These are phyloP conservation scores for Epinephelus awoara DNA, from an alignment of 2,797 vertebrate species.

Conservation along the genomic window DNA sequence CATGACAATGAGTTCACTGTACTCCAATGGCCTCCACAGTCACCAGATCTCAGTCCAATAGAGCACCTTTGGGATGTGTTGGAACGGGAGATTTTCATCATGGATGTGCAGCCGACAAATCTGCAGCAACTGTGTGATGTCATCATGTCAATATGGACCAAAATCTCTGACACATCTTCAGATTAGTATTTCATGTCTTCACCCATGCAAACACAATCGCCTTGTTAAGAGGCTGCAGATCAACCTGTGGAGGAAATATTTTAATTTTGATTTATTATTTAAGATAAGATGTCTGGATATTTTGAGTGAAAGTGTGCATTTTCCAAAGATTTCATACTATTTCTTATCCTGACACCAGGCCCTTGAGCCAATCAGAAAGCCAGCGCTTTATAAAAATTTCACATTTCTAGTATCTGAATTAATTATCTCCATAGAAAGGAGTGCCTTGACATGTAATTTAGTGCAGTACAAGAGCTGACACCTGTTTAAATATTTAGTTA, in stretches of 20 bases:
- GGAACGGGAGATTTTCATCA: conserved; percentile 21
- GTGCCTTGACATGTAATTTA: background rate
- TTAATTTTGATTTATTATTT: too few species aligned
- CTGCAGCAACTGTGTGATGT: conserved; percentile 21
- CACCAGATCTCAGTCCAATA: too few species aligned
- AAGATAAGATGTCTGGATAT: too few species aligned
- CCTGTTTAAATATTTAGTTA: background rate
- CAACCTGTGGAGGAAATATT: too few species aligned
- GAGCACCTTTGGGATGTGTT: too few species aligned
- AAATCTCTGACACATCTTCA: too few species aligned
- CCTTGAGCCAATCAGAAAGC: background rate
- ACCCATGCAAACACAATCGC: background rate
- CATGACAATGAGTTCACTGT: too few species aligned
- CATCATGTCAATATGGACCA: too few species aligned
- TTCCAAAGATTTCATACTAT: background rate
- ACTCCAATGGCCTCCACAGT: too few species aligned
- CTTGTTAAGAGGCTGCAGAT: too few species aligned
- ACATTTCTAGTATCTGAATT: background rate
- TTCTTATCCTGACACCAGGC: background rate
- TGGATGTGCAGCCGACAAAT: conserved; percentile 68
- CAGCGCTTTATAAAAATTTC: too few species aligned
- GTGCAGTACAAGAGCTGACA: background rate
- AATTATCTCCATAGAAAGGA: background rate
- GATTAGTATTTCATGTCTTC: background rate
- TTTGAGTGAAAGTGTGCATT: too few species aligned